Evolutionary conservation across 2,888 invertebrate species (phyloP).

Genomic region (Candidula unifasciata): DNA sequence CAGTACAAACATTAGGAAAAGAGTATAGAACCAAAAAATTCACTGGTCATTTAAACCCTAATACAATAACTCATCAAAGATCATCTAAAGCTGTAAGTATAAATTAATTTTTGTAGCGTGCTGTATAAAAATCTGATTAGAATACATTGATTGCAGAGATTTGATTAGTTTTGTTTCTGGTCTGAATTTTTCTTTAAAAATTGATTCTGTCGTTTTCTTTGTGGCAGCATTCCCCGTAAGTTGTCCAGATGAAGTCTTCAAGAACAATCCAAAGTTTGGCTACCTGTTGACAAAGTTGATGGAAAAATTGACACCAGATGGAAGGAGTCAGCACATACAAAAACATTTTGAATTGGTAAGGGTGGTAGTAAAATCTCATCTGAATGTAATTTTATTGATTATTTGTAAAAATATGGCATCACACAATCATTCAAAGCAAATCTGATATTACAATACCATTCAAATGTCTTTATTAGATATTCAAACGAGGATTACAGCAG

Average conservation of each 20-base stretch:
- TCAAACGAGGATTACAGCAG: too few species aligned
- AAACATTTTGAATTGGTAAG: conserved; percentile 37
- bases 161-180: too few species aligned
- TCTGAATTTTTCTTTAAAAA: too few species aligned
- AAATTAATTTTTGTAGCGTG: too few species aligned
- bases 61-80: too few species aligned
- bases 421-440: not conserved
- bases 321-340: conserved; percentile 25
- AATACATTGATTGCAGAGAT: too few species aligned
- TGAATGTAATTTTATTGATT: not conserved
- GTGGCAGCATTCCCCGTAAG: not conserved
- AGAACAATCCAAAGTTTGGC: conserved; percentile 27
- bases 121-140: too few species aligned
- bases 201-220: not conserved
- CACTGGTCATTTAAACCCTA: too few species aligned
- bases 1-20: too few species aligned
- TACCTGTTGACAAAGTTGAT: not conserved
- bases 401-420: not conserved
- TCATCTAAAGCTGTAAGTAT: too few species aligned
- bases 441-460: not conserved
- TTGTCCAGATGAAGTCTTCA: conserved; percentile 21
- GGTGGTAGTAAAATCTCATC: not conserved
- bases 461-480: not conserved
- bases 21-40: too few species aligned
- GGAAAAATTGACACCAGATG: conserved; percentile 19